A percentile compares a stretch with the other conserved stretches of the same genome.
Conservation (phyloP, 2,113 vertebrate genomes). For the Zosterops pallidus region DNA sequence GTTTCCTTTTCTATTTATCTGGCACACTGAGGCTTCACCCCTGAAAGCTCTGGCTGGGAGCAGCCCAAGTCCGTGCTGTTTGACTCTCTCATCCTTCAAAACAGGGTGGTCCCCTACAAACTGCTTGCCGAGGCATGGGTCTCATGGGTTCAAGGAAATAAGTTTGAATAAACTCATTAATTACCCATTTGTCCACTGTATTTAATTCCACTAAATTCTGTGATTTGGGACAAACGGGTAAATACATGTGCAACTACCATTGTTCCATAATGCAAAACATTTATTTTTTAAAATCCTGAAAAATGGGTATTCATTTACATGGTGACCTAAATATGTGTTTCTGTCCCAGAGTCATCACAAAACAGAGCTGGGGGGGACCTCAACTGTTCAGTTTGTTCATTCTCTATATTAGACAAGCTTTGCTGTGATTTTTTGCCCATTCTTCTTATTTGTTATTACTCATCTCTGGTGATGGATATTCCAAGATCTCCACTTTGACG, state of each 20-base stretch:
- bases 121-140: not conserved
- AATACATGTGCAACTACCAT: not conserved
- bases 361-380: not conserved
- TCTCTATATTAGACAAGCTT: not conserved
- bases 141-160: not conserved
- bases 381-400: not conserved
- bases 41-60: not conserved
- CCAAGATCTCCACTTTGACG: not conserved
- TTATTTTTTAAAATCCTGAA: not conserved
- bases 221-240: not conserved
- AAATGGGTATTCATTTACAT: not conserved
- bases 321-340: not conserved
- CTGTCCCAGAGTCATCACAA: not conserved
- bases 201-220: not conserved
- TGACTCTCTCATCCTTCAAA: not conserved
- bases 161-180: not conserved
- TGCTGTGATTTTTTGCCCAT: not conserved
- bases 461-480: not conserved
- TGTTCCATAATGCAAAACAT: not conserved
- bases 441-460: not conserved
- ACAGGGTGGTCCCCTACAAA: not conserved
- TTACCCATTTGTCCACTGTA: not conserved
- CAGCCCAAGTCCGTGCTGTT: rapidly evolving
- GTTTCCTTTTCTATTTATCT: not conserved
- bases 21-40: not conserved